These are phyloP conservation scores for Campoletis sonorensis DNA, from an alignment of 1,140 invertebrate genomes.

Conservation along the genomic window DNA sequence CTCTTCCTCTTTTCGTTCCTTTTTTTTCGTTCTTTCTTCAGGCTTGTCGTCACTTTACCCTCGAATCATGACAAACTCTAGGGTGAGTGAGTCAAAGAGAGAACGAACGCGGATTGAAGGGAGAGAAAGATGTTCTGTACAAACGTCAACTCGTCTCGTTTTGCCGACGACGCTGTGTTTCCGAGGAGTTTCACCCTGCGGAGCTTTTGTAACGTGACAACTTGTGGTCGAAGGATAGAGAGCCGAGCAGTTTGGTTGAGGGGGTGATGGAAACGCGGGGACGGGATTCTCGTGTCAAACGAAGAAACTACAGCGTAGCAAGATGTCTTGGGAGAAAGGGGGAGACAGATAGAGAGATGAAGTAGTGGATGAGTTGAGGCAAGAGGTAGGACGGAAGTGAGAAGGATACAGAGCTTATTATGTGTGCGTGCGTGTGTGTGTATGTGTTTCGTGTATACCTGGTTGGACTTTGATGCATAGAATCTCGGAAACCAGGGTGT, in stretches of 20 bases:
- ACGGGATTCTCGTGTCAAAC: neutral
- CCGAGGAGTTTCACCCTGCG: slow-evolving; percentile 36
- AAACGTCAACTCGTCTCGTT: slow-evolving; percentile 37
- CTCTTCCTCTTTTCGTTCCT: neutral
- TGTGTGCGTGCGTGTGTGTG: neutral
- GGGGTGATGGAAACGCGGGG: neutral
- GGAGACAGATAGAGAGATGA: neutral
- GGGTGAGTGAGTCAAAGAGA: slow-evolving; percentile 5
- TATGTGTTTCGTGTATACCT: neutral
- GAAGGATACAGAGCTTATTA: neutral
- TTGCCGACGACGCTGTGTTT: slow-evolving; percentile 16
- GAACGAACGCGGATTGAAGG: neutral
- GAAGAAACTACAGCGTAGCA: slow-evolving; percentile 5
- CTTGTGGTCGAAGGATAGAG: slow-evolving; percentile 38
- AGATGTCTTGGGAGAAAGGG: slow-evolving; percentile 9
- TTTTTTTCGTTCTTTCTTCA: neutral
- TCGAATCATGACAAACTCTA: slow-evolving; percentile 1
- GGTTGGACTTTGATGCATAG: neutral
- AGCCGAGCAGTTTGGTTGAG: neutral
- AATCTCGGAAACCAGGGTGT: neutral
- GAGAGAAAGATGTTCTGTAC: neutral
- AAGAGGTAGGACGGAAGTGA: neutral
- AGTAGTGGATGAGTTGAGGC: neutral
- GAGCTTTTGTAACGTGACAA: slow-evolving; percentile 40
- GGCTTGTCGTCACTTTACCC: neutral